Evolutionary conservation across 1,140 invertebrate species (phyloP), one percentile per base, ranked within the genome.

Genomic region (Laupala kohalensis): DNA sequence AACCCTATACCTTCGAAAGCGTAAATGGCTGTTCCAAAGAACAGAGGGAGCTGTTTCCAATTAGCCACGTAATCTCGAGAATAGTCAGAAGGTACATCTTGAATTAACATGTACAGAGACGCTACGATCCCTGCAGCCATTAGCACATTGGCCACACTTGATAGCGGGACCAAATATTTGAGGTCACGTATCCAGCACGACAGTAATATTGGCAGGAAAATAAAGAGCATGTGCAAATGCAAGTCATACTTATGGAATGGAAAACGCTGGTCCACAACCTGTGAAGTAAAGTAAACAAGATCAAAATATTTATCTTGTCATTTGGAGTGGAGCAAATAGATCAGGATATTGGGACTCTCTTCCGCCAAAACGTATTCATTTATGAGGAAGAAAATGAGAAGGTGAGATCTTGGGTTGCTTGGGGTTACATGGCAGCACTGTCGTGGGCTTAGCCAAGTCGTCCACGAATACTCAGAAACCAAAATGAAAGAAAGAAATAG

Each of bases 1-100:
- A 92, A 79, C 64, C 88, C 90, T 71, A 92, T 92, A 71, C 90
- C 91, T 79, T 92, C 91, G 75, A 92, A 92, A 29, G 90, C 89
- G 76, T 90, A 92, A 70, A 92, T 86, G 30, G 89, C 88, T 6
- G 90, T 92, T 65, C 89, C 89, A 75, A 92, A 91, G 78, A 87
- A 93, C 2, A 92, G 80, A 0, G 90, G 89, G 72, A 92, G 74
- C 27, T 84, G 80, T 66, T 82, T 78, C 80, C 84, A 86, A 15
- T 81, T 79, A 0, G 84, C 87, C 25, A 88, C 80, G 74, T 85
- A 86, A 27, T 76, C 72, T 13, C 70, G 74, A 0, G n/a, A 25
- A 2, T 26, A 66, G 23, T 24, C 19, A 2, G 27, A 4, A 0
- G 72, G 69, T 6, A 73, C 28, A 23, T 73, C 72, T 24, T 53